Evolutionary conservation across 1,140 invertebrate species (phyloP).

Genomic region (Nasonia vitripennis): DNA sequence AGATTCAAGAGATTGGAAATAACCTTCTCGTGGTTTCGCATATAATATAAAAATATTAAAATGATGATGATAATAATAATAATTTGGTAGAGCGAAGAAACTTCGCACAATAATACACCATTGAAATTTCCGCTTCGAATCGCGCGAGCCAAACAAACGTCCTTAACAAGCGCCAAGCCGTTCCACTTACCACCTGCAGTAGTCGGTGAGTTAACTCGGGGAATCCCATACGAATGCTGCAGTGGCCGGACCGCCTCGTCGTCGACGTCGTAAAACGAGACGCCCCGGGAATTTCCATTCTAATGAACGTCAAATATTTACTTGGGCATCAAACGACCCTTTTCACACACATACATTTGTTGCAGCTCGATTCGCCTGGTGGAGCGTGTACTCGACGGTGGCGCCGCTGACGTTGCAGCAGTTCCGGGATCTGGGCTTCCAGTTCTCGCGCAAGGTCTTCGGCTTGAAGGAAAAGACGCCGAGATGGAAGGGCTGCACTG

Average conservation of each 20-base stretch:
- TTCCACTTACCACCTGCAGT: not conserved
- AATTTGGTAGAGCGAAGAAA: no score
- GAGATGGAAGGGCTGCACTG: conserved; percentile 84
- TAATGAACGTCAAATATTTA: conserved; percentile 20
- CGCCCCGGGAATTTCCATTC: not conserved
- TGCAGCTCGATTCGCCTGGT: conserved; percentile 80
- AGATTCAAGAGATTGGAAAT: not conserved
- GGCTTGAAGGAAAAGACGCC: conserved; percentile 79
- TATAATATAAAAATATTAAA: no score
- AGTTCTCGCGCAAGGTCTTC: conserved; percentile 79
- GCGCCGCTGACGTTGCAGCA: conserved; percentile 78
- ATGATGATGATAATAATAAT: not conserved
- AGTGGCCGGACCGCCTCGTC: not conserved
- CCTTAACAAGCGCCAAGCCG: not conserved
- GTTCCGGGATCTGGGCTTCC: conserved; percentile 79
- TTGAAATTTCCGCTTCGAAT: no score
- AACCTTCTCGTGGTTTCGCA: not conserved
- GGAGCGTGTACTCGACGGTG: conserved; percentile 81
- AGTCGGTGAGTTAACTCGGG: not conserved
- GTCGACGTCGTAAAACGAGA: not conserved
- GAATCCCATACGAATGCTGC: not conserved
- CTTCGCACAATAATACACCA: no score
- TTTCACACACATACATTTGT: not conserved
- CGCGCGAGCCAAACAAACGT: not conserved
- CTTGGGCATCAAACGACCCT: not conserved